These are phyloP conservation scores for Aurelia sp. DNA, from an alignment of 30 jellyfish, hydroid and myxozoan species.

Conservation along the genomic window DNA sequence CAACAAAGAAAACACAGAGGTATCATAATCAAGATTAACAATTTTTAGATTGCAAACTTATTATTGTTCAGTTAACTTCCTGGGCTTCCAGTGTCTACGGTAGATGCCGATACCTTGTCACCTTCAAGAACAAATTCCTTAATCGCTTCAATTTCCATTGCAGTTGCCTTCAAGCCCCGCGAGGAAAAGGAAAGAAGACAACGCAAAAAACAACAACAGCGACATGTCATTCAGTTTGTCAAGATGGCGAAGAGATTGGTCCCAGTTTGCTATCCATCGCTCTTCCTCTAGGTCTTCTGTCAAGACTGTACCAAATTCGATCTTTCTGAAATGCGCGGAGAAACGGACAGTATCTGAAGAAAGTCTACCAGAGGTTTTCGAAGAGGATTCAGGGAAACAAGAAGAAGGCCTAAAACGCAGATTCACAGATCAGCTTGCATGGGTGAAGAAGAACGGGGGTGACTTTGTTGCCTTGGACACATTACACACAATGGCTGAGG, in stretches of 20 bases:
- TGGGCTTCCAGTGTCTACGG: too few relatives aligned
- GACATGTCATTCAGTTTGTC: neutral
- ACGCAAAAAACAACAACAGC: constrained; percentile 19
- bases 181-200: neutral
- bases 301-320: constrained; percentile 38
- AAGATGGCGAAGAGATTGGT: constrained; percentile 26
- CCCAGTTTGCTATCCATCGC: constrained; percentile 6
- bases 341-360: constrained; percentile 13
- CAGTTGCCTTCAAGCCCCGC: constrained; percentile 21
- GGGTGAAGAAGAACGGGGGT: constrained; percentile 61
- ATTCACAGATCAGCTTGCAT: constrained; percentile 44
- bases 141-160: neutral
- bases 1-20: too few relatives aligned
- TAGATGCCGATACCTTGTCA: too few relatives aligned
- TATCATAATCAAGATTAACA: too few relatives aligned
- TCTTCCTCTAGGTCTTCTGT: constrained; percentile 10
- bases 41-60: too few relatives aligned
- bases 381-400: neutral
- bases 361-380: constrained; percentile 21
- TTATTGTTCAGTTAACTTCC: too few relatives aligned
- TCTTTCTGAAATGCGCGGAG: constrained; percentile 35
- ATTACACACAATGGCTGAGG: constrained; percentile 36
- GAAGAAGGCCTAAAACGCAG: neutral
- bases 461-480: constrained; percentile 75
- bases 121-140: too few relatives aligned